Conservation (phyloP, 1,140 invertebrate species). For the Odontomachus brunneus region DNA sequence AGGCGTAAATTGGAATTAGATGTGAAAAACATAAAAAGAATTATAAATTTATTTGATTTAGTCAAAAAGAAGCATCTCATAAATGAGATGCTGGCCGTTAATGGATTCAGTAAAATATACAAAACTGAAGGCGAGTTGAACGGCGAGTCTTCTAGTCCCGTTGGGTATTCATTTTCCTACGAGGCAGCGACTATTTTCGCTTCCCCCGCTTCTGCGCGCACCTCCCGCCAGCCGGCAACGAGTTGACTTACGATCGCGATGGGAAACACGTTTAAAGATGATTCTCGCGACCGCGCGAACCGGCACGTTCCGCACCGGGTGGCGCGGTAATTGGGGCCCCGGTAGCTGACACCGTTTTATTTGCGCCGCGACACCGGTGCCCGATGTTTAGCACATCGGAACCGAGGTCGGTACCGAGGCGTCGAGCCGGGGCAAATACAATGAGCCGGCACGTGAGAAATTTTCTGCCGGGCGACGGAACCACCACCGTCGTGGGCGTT, state of each 20-base stretch:
- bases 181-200: not conserved
- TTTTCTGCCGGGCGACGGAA: constrained; percentile 60
- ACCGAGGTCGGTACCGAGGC: constrained; percentile 27
- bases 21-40: too few relatives aligned
- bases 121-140: too few relatives aligned
- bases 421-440: constrained; percentile 62
- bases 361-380: constrained; percentile 63
- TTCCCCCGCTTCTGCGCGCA: constrained; percentile 20
- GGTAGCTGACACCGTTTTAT: constrained; percentile 72
- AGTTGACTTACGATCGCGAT: constrained; percentile 26
- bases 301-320: constrained; percentile 61
- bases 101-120: too few relatives aligned
- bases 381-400: constrained; percentile 70
- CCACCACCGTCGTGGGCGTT: constrained; percentile 40
- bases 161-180: too few relatives aligned
- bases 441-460: constrained; percentile 71
- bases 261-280: constrained; percentile 69
- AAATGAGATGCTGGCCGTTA: too few relatives aligned
- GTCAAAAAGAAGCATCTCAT: too few relatives aligned
- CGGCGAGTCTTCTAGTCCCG: too few relatives aligned
- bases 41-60: too few relatives aligned
- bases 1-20: too few relatives aligned
- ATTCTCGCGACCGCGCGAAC: constrained; percentile 61
- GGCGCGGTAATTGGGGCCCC: constrained; percentile 68
- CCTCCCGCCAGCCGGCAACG: not conserved